Conservation (phyloP, 2,113 vertebrate genomes). For the Ochotona curzoniae region DNA sequence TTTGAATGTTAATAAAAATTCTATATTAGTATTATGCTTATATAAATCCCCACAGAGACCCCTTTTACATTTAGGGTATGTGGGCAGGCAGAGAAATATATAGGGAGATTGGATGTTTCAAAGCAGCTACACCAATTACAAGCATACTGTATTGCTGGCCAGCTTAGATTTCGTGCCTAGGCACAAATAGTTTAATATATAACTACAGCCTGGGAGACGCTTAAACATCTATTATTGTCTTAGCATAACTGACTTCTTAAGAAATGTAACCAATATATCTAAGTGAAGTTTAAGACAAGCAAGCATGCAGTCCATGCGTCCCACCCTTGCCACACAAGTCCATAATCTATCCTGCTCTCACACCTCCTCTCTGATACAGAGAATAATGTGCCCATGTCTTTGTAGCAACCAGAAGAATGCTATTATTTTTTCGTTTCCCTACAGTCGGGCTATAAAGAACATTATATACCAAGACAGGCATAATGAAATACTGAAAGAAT, state of each 20-base stretch:
- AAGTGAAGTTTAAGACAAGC: not conserved
- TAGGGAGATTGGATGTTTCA: not conserved
- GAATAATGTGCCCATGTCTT: not conserved
- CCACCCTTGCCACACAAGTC: not conserved
- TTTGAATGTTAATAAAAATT: not conserved
- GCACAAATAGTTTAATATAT: constrained; percentile 10
- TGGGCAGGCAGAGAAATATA: not conserved
- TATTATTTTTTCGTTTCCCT: not conserved
- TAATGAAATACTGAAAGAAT: not conserved
- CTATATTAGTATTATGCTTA: not conserved
- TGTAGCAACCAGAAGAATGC: not conserved
- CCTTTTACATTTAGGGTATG: constrained; percentile 3
- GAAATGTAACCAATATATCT: not conserved
- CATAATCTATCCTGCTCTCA: not conserved
- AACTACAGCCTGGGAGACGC: not conserved
- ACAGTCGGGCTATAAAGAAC: not conserved
- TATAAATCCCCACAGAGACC: not conserved
- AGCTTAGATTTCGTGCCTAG: not conserved
- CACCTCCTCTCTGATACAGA: not conserved
- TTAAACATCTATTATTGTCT: not conserved
- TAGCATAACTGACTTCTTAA: constrained; percentile 3
- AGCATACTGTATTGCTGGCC: not conserved
- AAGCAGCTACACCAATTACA: not conserved
- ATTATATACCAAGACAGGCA: not conserved
- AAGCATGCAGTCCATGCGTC: not conserved